These are phyloP conservation scores for Eumacrocentrus americanus DNA, from an alignment of 2,888 invertebrate genomes.

Conservation along the genomic window DNA sequence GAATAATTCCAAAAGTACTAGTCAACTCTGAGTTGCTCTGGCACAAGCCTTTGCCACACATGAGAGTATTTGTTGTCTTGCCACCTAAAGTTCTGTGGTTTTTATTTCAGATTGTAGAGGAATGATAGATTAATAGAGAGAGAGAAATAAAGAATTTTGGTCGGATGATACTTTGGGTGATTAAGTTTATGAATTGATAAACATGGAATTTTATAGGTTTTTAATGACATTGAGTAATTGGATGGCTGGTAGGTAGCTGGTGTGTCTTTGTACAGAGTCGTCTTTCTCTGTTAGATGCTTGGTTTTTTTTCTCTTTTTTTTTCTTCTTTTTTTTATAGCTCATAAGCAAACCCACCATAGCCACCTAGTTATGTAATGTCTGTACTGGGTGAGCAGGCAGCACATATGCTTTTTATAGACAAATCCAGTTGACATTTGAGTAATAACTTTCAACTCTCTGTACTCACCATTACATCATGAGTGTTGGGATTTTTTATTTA, in stretches of 20 bases:
- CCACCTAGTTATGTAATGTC: constrained; percentile 52
- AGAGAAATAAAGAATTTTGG: no score
- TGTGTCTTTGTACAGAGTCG: not conserved
- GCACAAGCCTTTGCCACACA: not conserved
- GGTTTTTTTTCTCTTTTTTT: not conserved
- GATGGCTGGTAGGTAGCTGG: no score
- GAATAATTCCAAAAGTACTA: constrained; percentile 41
- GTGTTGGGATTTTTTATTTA: not conserved
- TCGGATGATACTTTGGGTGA: no score
- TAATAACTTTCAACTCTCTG: constrained; percentile 26
- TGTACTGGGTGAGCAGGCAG: constrained; percentile 39
- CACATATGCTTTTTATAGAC: constrained; percentile 43
- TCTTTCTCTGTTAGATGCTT: not conserved
- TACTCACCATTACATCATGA: constrained; percentile 17
- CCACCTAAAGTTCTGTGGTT: no score
- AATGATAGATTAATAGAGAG: no score
- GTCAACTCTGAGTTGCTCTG: not conserved
- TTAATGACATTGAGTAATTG: no score
- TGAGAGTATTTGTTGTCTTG: not conserved
- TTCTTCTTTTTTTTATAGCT: not conserved
- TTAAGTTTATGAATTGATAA: no score
- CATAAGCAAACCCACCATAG: constrained; percentile 45
- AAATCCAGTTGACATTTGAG: constrained; percentile 42
- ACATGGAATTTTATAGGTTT: no score
- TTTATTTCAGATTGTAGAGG: no score